A percentile compares a stretch with the other conserved stretches of the same genome.
Conservation (phyloP, 2,797 vertebrate genomes). For the Cossypha caffra region DNA sequence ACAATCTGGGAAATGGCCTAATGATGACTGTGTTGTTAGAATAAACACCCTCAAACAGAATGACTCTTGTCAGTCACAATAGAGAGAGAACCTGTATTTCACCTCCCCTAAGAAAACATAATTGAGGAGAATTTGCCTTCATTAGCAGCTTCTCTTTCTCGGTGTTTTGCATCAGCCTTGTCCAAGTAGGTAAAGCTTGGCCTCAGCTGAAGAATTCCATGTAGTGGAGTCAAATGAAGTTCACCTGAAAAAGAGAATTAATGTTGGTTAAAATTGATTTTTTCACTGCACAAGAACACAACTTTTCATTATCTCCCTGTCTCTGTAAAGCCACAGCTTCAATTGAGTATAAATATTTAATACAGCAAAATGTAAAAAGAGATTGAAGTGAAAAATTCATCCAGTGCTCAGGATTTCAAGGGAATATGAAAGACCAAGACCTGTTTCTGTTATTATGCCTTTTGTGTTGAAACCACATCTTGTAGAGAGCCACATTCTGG, state of each 20-base stretch:
- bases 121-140: slow-evolving; percentile 80
- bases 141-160: slow-evolving; percentile 92
- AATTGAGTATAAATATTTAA: slow-evolving; percentile 5
- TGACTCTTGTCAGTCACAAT: background rate
- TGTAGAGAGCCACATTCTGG: background rate
- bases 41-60: background rate
- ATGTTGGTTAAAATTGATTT: background rate
- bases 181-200: slow-evolving; percentile 97
- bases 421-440: background rate
- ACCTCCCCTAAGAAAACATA: background rate
- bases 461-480: background rate
- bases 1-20: background rate
- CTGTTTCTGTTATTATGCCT: background rate
- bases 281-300: background rate
- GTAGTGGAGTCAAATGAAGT: slow-evolving; percentile 94
- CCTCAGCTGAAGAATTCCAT: slow-evolving; percentile 95
- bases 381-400: slow-evolving; percentile 10
- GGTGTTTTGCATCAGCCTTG: slow-evolving; percentile 93
- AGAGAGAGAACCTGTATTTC: background rate
- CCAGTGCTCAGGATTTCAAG: background rate
- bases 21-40: background rate
- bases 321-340: background rate
- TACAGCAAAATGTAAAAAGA: background rate
- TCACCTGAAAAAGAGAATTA: slow-evolving; percentile 82
- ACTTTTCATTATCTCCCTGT: background rate